Percentiles rank a stretch among this genome's conserved stretches.
Conservation (phyloP, 2,797 vertebrate genomes). For the Philypnodon macrostomus region DNA sequence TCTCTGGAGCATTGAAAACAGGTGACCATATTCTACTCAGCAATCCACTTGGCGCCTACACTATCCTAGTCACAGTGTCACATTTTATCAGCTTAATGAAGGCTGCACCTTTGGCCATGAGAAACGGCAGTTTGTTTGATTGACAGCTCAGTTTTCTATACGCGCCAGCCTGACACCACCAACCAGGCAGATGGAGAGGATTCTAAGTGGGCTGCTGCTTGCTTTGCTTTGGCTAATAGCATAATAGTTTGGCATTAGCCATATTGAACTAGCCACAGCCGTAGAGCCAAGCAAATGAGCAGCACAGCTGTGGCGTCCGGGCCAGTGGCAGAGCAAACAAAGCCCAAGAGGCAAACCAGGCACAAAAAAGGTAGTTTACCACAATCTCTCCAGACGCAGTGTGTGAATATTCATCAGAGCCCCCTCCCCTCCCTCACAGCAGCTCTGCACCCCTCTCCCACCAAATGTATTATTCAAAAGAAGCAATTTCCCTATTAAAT, state of each 20-base stretch:
- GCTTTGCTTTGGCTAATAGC: constrained; percentile 54
- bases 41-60: constrained; percentile 26
- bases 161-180: constrained; percentile 18
- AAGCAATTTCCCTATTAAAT: constrained; percentile 75
- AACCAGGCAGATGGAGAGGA: constrained; percentile 45
- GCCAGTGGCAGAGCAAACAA: constrained; percentile 58
- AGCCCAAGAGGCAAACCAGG: constrained; percentile 53
- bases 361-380: constrained; percentile 55
- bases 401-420: constrained; percentile 77
- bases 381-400: constrained; percentile 58
- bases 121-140: constrained; percentile 47
- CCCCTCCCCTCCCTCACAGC: constrained; percentile 23
- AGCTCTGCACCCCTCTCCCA: constrained; percentile 51
- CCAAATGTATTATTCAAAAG: constrained; percentile 78
- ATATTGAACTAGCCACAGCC: constrained; percentile 43
- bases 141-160: constrained; percentile 41
- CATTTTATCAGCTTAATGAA: constrained; percentile 45
- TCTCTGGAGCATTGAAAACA: not conserved
- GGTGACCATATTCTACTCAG: constrained; percentile 14
- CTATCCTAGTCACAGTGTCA: constrained; percentile 23
- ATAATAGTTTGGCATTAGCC: constrained; percentile 57
- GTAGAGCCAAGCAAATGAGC: constrained; percentile 61
- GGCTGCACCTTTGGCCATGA: constrained; percentile 24
- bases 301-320: constrained; percentile 57
- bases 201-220: constrained; percentile 46